These are phyloP conservation scores for Catostylus mosaicus DNA, from an alignment of 30 jellyfish, hydroid and myxozoan species.

Conservation along the genomic window DNA sequence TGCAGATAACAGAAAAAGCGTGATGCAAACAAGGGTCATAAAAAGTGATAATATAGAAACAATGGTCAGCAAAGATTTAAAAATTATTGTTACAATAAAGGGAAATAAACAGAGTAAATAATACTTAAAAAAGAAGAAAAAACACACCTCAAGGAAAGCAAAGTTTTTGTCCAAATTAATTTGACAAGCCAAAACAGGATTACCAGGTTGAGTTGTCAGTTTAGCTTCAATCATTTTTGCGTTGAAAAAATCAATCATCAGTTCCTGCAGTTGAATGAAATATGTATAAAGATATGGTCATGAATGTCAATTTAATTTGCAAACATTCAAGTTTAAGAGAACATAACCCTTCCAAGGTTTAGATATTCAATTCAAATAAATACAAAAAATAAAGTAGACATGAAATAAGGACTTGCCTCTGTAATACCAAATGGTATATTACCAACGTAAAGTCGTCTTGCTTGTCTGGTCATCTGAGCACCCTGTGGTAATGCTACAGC, in stretches of 20 bases:
- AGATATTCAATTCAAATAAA: no score
- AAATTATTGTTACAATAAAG: no score
- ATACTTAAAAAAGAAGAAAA: not conserved
- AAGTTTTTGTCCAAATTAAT: constrained; percentile 91
- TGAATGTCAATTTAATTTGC: no score
- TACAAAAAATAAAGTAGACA: not conserved
- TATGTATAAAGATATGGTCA: not conserved
- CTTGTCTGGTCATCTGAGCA: constrained; percentile 98
- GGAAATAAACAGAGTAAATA: no score
- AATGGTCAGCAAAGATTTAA: no score
- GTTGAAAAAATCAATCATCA: constrained; percentile 97
- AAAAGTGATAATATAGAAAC: no score
- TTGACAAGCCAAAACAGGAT: constrained; percentile 98
- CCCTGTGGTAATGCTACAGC: constrained; percentile 99
- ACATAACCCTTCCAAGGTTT: no score
- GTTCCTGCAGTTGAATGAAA: constrained; percentile 63
- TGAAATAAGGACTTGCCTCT: constrained; percentile 70
- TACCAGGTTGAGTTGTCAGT: constrained; percentile 96
- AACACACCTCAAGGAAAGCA: constrained; percentile 95
- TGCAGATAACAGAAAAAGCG: no score
- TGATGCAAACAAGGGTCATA: no score
- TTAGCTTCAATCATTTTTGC: constrained; percentile 98
- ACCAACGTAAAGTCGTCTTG: constrained; percentile 97
- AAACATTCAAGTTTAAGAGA: no score
- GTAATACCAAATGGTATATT: constrained; percentile 98